Percentiles rank a stretch among this genome's conserved stretches.
These are phyloP conservation scores for Thunnus thynnus DNA, from an alignment of 2,113 vertebrate species.

Conservation along the genomic window DNA sequence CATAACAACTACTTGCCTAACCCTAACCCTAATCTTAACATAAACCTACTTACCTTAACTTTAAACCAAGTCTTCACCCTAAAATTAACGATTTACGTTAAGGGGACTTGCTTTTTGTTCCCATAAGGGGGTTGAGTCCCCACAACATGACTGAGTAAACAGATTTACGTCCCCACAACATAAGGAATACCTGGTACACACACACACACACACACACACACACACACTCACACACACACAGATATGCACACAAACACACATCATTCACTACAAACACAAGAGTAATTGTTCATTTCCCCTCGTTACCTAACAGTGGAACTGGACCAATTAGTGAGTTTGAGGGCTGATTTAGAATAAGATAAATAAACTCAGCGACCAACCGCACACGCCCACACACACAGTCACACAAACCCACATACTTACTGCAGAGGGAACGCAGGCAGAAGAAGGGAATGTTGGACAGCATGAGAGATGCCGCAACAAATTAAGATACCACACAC, in stretches of 20 bases:
- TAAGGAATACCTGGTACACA: conserved; percentile 2
- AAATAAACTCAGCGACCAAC: conserved; percentile 87
- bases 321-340: conserved; percentile 87
- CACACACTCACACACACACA: conserved; percentile 53
- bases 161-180: too few relatives aligned
- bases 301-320: conserved; percentile 86
- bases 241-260: conserved; percentile 45
- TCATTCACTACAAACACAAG: conserved; percentile 80
- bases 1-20: too few relatives aligned
- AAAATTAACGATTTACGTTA: too few relatives aligned
- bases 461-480: conserved; percentile 53
- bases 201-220: conserved; percentile 48
- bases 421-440: conserved; percentile 20
- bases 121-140: too few relatives aligned
- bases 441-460: conserved; percentile 42
- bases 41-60: too few relatives aligned
- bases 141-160: too few relatives aligned
- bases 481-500: conserved; percentile 59
- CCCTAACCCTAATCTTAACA: too few relatives aligned
- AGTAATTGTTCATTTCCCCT: conserved; percentile 88
- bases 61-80: too few relatives aligned
- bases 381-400: conserved; percentile 73
- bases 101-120: too few relatives aligned
- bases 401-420: conserved; percentile 15
- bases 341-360: conserved; percentile 87